Evolutionary conservation across 2,797 vertebrate species (phyloP), one percentile per base, ranked within the genome.

Genomic region (Esox masquinongy): DNA sequence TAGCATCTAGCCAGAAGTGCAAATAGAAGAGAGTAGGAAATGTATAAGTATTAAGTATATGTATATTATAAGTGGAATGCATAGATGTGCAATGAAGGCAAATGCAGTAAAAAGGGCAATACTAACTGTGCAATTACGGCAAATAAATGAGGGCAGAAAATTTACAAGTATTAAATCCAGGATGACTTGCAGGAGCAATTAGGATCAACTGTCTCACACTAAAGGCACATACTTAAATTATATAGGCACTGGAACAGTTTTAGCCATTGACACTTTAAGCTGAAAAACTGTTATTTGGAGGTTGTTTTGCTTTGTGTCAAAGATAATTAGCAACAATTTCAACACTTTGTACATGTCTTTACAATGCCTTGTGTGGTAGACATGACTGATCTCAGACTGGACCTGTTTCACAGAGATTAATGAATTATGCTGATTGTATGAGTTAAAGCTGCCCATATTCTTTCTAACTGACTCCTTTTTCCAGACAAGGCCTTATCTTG

Each of bases 341-440:
- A 16, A 15, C 19, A 19, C 31, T 9, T 70, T 19, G 7, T 22
- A 39, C 9, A 2, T 14, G 31, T 59, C 59, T 74, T 22, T 31
- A n/a, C 29, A 51, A 59, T 49, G 19, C 34, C 56, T 47, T 69
- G 50, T 49, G 59, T 29, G 12, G 15, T 73, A 80, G 75, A 83
- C 72, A 70, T 64, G 67, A 71, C 72, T 79, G 68, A 69, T n/a
- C 51, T 69, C 29, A 47, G 70, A 74, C 14, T 70, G 61, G 70
- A 77, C 49, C 61, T 77, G 77, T 66, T 24, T 59, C 43, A 12
- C 5, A 29, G 53, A 73, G 8, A 19, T 22, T 50, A 36, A 71
- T 70, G 73, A 79, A 64, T 73, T 77, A 56, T 72, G 17, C 50
- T 77, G 39, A 19, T 3, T 47, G 43, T 47, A 47, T 47, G 9